These are phyloP conservation scores for Drosophila busckii DNA, from an alignment of 1,140 invertebrate species.

Conservation along the genomic window DNA sequence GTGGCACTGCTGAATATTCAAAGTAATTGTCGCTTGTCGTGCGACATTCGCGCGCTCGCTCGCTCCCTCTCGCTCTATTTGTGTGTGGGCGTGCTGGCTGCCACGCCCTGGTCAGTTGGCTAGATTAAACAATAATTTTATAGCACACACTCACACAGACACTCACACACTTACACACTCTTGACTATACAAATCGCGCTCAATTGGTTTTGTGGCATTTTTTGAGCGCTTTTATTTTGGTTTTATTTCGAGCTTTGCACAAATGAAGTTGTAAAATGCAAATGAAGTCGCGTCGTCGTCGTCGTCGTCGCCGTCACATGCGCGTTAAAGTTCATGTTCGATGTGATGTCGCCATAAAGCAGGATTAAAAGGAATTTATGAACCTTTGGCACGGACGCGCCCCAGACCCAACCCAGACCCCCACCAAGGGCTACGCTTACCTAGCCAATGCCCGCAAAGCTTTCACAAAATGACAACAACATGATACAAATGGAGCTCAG, in stretches of 20 bases:
- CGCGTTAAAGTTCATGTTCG: conserved; percentile 76
- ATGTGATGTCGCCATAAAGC: conserved; percentile 75
- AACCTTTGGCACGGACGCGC: conserved; percentile 67
- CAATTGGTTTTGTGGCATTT: conserved; percentile 59
- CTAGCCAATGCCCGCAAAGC: no score
- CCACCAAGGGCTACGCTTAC: no score
- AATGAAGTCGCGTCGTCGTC: conserved; percentile 52
- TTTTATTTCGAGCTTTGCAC: conserved; percentile 36
- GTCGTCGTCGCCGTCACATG: conserved; percentile 45
- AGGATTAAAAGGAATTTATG: conserved; percentile 76
- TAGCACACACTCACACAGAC: conserved; percentile 7
- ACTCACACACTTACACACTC: not conserved
- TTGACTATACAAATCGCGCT: conserved; percentile 16
- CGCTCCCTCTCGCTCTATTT: not conserved
- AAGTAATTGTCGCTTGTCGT: conserved; percentile 59
- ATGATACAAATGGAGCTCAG: no score
- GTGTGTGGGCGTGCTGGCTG: conserved; percentile 9
- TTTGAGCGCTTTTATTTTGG: conserved; percentile 65
- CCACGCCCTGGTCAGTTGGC: conserved; percentile 35
- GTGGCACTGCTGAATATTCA: conserved; percentile 6
- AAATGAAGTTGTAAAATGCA: conserved; percentile 76
- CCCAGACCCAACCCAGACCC: conserved; percentile 2
- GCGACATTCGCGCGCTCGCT: conserved; percentile 15
- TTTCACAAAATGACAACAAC: conserved; percentile 30
- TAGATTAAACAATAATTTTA: conserved; percentile 66